These are phyloP conservation scores for Aromia moschata DNA, from an alignment of 2,888 invertebrate genomes.

Conservation along the genomic window DNA sequence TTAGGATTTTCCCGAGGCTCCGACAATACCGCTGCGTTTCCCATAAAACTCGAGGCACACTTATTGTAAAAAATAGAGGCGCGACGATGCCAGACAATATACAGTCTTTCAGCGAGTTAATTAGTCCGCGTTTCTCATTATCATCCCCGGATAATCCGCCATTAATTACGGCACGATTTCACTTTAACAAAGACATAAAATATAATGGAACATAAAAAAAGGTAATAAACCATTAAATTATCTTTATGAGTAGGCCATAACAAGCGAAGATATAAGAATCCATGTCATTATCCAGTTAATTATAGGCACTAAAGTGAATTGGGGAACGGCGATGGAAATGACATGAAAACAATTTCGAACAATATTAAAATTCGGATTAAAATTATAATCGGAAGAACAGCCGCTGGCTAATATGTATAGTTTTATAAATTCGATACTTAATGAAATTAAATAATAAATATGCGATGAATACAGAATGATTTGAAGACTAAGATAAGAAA, in stretches of 20 bases:
- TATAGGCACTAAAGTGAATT: neutral
- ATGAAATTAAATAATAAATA: no score
- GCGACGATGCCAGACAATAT: neutral
- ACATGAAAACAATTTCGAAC: no score
- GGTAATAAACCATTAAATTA: constrained; percentile 17
- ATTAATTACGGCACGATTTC: constrained; percentile 21
- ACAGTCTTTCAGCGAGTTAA: neutral
- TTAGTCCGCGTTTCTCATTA: neutral
- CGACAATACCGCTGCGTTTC: neutral
- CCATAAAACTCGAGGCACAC: neutral
- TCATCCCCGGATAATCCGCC: neutral
- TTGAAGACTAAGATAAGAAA: no score
- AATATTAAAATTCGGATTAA: no score
- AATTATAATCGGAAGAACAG: no score
- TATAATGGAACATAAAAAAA: constrained; percentile 26
- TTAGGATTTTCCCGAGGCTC: neutral
- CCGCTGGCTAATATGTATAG: no score
- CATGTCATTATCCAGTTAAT: neutral
- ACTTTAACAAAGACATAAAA: constrained; percentile 23
- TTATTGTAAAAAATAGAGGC: neutral
- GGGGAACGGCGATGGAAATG: neutral
- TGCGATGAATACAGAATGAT: no score
- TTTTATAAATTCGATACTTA: no score
- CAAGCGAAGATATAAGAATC: neutral
- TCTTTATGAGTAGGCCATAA: constrained; percentile 2